Base-by-base conservation (phyloP, 2,113 vertebrate genomes). In the Oncorhynchus kisutch region DNA sequence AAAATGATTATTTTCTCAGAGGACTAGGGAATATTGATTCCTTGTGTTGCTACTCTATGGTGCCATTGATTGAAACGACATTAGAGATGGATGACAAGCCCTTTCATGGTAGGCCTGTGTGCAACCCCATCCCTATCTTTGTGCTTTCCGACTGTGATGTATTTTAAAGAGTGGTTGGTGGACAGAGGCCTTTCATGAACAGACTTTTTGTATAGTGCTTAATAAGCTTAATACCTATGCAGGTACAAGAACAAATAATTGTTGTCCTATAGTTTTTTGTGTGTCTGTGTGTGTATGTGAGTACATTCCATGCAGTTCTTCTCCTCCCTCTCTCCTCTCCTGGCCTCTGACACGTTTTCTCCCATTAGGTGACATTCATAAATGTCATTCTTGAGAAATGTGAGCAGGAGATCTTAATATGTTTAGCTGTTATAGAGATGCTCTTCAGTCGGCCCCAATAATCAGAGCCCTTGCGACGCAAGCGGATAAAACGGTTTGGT, bases 311-410 rank as follows among this genome's bases (percentile, higher is more conserved):
- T 29, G 18, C 78, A 85, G 74, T 54, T 75, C 66, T 68, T 79
- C 76, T 78, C 78, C 76, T 78, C 75, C 71, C 67, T 1, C 20
- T 73, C n/a, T 76, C 62, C 70, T 75, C 85, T 79, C 73, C 78
- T 67, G 81, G 74, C 54, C 66, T 70, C 65, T 78, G 71, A 57
- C 27, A 27, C 12, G 22, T 60, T 60, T 24, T 24, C 59, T 24
- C 59, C 34, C 34, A 34, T 34, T 72, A 62, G 59, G 76, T 82
- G 77, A 80, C 76, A 85, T 84, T 85, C 51, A 82, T 80, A 87
- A 83, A 85, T 82, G 27, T 86, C 88, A 84, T 89, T 88, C 84
- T 54, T 87, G 82, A 89, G 86, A 81, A 71, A 78, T 91, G 90
- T 54, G 51, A 54, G 51, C 16, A 54, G 51, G 51, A 14, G 51